Base-by-base conservation (phyloP, 2,797 vertebrate genomes). In the Calcarius lapponicus region DNA sequence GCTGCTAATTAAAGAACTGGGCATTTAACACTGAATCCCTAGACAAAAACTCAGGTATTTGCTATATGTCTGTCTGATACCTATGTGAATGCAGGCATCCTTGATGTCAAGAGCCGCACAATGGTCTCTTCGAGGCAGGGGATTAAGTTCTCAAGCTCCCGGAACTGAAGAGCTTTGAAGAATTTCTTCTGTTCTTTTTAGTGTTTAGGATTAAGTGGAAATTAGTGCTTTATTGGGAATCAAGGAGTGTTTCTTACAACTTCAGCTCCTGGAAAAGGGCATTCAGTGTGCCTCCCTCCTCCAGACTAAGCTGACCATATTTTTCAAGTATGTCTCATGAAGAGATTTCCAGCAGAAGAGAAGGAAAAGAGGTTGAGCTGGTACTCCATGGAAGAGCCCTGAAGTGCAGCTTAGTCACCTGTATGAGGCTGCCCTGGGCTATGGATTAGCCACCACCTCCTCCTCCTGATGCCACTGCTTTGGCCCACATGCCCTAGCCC, bases 71-170 rank as follows among this genome's bases (percentile, higher is more conserved):
- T 91, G 79, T 31, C 87, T 90, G 91, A 93, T 96, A 94, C 81
- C 93, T 95, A 83, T 60, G 58, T 91, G 91, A 95, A 90, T 70
- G 56, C 62, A 83, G 91, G 51, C 92, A 80, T 60, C 87, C 95
- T 94, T 95, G 75, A 94, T 90, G 89, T 94, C 93, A 95, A 95
- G 92, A 91, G 95, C 94, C 88, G 62, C 70, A 96, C 80, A 96
- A 92, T 93, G 80, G 73, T 72, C 85, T 95, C 70, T 84, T 86
- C 71, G 2, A 93, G 87, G 80, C 82, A 90, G 82, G 85, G 87
- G 94, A 93, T 96, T 96, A 97, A 96, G 91, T 90, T 80, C 89
- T 93, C 90, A 95, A 90, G 87, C 94, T 94, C 80, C 80, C 66
- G 11, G 87, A 96, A 93, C 48, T 64, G 87, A 90, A 96, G 70